A percentile compares a stretch with the other conserved stretches of the same genome.
These are phyloP conservation scores for Kryptolebias ocellatus DNA, from an alignment of 2,797 vertebrate species.

Conservation along the genomic window DNA sequence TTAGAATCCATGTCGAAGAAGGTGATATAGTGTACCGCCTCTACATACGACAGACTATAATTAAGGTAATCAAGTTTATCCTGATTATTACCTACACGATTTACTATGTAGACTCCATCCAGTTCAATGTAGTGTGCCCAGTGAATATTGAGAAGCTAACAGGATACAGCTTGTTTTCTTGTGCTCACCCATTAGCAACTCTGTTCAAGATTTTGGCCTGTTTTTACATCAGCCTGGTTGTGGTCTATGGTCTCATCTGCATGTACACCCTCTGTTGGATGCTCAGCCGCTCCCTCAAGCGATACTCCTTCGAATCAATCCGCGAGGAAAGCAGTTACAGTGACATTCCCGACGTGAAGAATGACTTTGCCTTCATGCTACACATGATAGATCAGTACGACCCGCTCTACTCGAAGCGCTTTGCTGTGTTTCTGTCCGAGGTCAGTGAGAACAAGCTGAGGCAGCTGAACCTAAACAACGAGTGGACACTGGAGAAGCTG, in stretches of 20 bases:
- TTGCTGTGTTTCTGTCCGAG: constrained; percentile 96
- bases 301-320: constrained; percentile 97
- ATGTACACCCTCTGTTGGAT: constrained; percentile 99
- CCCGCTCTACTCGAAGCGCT: constrained; percentile 97
- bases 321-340: constrained; percentile 98
- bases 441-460: constrained; percentile 98
- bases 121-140: constrained; percentile 89
- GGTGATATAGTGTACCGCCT: constrained; percentile 96
- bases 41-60: constrained; percentile 96
- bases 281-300: constrained; percentile 92
- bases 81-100: constrained; percentile 95
- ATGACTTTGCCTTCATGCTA: constrained; percentile 98
- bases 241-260: constrained; percentile 94
- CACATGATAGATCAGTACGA: constrained; percentile 98
- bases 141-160: constrained; percentile 94
- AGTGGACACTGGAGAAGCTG: constrained; percentile 97
- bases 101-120: constrained; percentile 91
- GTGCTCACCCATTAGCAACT: constrained; percentile 94
- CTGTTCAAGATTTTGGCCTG: constrained; percentile 97
- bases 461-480: constrained; percentile 97
- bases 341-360: constrained; percentile 96
- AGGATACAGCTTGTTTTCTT: constrained; percentile 91
- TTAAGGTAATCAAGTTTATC: constrained; percentile 97
- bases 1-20: constrained; percentile 95
- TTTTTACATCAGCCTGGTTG: constrained; percentile 96